phyloP scores from a whole-genome alignment of 2,113 vertebrate genomes.

The Polyodon spathula region DNA sequence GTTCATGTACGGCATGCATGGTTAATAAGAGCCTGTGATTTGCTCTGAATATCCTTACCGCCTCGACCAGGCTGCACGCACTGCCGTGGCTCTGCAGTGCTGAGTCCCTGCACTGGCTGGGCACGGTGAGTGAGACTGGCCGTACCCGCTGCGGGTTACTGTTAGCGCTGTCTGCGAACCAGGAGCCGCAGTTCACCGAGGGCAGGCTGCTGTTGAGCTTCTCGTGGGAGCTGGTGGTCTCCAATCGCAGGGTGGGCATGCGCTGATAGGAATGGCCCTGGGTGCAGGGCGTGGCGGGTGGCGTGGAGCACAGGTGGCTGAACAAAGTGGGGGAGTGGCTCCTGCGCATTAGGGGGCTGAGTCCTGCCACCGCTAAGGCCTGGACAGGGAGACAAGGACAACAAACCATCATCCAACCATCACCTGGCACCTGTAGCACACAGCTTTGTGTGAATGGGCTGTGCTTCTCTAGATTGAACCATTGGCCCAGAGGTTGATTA shows the following conservation, averaged over 20 bases:
- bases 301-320: slow-evolving; percentile 71
- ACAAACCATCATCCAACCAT: too few relatives aligned
- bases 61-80: slow-evolving; percentile 90
- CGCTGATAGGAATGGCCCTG: slow-evolving; percentile 58
- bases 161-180: slow-evolving; percentile 56
- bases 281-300: slow-evolving; percentile 68
- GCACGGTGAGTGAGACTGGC: slow-evolving; percentile 82
- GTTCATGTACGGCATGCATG: background rate
- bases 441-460: too few relatives aligned
- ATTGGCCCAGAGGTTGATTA: too few relatives aligned
- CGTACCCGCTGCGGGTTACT: slow-evolving; percentile 48
- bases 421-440: too few relatives aligned
- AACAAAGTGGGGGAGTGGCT: slow-evolving; percentile 81
- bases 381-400: slow-evolving; percentile 40
- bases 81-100: slow-evolving; percentile 78
- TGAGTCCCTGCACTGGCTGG: slow-evolving; percentile 58
- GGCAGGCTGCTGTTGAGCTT: slow-evolving; percentile 96
- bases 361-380: slow-evolving; percentile 82
- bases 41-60: slow-evolving; percentile 57
- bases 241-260: slow-evolving; percentile 69
- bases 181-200: slow-evolving; percentile 76
- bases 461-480: too few relatives aligned
- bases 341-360: slow-evolving; percentile 85
- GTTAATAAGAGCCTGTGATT: background rate
- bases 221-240: slow-evolving; percentile 72